Percentiles rank a stretch among this genome's conserved stretches.
phyloP scores from a whole-genome alignment of 2,797 vertebrate genomes.

The Periparus ater region DNA sequence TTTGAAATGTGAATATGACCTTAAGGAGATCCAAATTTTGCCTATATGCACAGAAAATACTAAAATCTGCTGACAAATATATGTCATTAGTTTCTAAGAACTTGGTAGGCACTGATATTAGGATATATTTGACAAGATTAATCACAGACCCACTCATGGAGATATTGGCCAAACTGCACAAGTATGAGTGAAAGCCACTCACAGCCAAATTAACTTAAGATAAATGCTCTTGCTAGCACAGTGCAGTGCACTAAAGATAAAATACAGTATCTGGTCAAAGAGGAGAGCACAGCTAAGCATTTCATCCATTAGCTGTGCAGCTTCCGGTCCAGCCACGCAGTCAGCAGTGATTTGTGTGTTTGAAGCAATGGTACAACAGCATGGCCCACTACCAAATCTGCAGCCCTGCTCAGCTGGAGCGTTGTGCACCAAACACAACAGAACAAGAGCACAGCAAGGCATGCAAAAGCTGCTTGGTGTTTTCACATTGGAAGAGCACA shows the following conservation, averaged over 20 bases:
- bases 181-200: neutral
- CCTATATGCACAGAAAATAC: slow-evolving; percentile 1
- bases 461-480: neutral
- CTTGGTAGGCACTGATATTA: neutral
- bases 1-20: neutral
- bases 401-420: neutral
- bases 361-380: neutral
- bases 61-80: slow-evolving; percentile 28
- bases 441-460: neutral
- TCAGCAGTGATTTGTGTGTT: neutral
- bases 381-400: neutral
- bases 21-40: neutral
- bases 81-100: neutral
- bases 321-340: neutral
- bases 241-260: neutral
- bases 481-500: neutral
- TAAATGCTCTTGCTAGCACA: neutral
- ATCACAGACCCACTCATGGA: neutral
- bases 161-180: neutral
- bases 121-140: slow-evolving; percentile 32
- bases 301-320: neutral
- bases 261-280: neutral
- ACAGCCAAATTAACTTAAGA: slow-evolving; percentile 28
- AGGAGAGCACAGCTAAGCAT: neutral
- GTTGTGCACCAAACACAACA: too few relatives aligned